Evolutionary conservation across 2,797 vertebrate species (phyloP).

Genomic region (Enteromius afrohamiltoni): DNA sequence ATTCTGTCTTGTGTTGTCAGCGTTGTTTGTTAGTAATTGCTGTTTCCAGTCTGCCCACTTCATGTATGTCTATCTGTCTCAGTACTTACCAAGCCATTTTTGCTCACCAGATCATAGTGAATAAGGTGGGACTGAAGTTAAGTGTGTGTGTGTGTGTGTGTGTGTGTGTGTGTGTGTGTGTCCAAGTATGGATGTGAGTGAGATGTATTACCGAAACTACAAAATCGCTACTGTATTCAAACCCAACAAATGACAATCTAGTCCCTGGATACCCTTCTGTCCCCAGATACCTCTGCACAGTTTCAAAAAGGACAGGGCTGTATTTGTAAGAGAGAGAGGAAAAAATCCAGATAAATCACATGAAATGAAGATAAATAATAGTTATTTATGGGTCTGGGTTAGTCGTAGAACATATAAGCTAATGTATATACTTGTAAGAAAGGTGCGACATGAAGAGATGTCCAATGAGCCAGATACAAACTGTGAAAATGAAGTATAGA

Average conservation of each 20-base stretch:
- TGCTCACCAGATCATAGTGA: neutral
- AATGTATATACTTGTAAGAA: conserved; percentile 26
- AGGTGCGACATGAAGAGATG: conserved; percentile 2
- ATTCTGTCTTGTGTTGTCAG: conserved; percentile 40
- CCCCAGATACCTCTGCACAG: neutral
- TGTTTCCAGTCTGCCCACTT: conserved; percentile 23
- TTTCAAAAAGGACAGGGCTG: neutral
- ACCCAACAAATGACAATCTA: conserved; percentile 49
- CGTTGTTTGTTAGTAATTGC: conserved; percentile 28
- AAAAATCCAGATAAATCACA: neutral
- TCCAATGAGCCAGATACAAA: conserved; percentile 18
- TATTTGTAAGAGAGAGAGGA: neutral
- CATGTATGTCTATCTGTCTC: conserved; percentile 29
- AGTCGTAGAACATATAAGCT: conserved; percentile 18
- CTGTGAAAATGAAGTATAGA: conserved; percentile 24
- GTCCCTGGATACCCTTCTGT: neutral
- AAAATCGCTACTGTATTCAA: conserved; percentile 18
- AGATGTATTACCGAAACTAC: neutral
- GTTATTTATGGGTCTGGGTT: conserved; percentile 2
- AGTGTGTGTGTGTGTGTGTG: conserved; percentile 52
- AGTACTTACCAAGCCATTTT: conserved; percentile 24
- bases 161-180: conserved; percentile 60
- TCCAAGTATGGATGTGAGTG: conserved; percentile 14
- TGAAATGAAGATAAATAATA: neutral
- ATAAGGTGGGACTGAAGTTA: neutral